Conservation (phyloP, 2,888 invertebrate genomes). For the Teleiodes luculella region DNA sequence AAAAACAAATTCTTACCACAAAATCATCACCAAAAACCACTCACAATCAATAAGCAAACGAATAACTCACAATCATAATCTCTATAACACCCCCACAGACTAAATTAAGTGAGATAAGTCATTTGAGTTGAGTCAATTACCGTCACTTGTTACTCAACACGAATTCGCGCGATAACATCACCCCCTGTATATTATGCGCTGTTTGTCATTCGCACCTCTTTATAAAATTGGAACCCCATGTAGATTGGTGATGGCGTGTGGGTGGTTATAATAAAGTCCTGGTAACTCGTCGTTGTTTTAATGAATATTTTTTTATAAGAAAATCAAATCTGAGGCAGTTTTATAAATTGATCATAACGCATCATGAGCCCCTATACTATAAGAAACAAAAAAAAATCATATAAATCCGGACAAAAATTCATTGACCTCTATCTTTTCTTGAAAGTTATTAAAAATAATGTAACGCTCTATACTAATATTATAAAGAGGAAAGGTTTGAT, state of each 20-base stretch:
- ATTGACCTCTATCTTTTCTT: no score
- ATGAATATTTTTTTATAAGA: no score
- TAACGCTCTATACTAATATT: no score
- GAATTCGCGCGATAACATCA: conserved; percentile 16
- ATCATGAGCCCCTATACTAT: no score
- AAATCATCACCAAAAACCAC: no score
- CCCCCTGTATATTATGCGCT: conserved; percentile 12
- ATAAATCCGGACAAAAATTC: no score
- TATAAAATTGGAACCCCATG: conserved; percentile 12
- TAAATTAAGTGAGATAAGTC: conserved; percentile 4
- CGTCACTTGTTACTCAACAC: conserved; percentile 20
- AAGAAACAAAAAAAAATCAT: no score
- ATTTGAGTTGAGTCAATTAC: conserved; percentile 22
- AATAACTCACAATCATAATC: neutral
- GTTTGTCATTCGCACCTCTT: conserved; percentile 31
- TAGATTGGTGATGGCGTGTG: conserved; percentile 25
- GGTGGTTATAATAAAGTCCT: neutral
- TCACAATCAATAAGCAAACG: neutral
- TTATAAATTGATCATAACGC: no score
- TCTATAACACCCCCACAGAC: neutral
- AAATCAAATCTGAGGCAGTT: no score
- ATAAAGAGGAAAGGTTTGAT: no score
- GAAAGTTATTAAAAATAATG: no score
- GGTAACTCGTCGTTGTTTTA: neutral
- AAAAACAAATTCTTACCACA: no score